phyloP scores from a whole-genome alignment of 2,888 invertebrate species.

The Eutolmus rufibarbis region DNA sequence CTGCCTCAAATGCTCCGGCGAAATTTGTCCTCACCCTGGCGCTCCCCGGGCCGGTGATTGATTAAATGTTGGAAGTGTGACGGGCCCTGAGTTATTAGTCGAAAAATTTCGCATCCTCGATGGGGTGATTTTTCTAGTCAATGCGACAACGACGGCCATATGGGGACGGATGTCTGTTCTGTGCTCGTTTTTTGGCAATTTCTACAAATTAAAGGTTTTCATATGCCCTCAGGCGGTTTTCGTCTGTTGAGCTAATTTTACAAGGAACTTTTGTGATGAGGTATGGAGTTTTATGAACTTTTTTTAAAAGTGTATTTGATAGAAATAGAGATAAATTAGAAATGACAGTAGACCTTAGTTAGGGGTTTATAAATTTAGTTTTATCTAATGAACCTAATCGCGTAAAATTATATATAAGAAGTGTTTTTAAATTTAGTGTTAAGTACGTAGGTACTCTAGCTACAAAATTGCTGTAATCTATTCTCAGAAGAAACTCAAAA shows the following conservation, averaged over 20 bases:
- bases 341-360: no score
- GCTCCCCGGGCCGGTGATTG: background rate
- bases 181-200: background rate
- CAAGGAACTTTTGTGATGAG: background rate
- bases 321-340: no score
- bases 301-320: no score
- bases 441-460: background rate
- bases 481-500: background rate
- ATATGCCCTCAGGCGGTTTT: background rate
- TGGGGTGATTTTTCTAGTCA: conserved; percentile 30
- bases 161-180: background rate
- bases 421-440: background rate
- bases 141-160: background rate
- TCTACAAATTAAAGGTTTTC: conserved; percentile 18
- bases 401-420: no score
- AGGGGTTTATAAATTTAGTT: no score
- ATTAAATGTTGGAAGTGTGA: conserved; percentile 34
- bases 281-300: no score
- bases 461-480: background rate
- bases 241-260: background rate
- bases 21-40: background rate
- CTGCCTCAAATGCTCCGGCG: background rate
- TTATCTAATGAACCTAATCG: no score
- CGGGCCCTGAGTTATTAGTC: conserved; percentile 32
- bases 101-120: conserved; percentile 13